Conservation (phyloP, 92 coral and sea anemone genomes). For the Micromussa lordhowensis region DNA sequence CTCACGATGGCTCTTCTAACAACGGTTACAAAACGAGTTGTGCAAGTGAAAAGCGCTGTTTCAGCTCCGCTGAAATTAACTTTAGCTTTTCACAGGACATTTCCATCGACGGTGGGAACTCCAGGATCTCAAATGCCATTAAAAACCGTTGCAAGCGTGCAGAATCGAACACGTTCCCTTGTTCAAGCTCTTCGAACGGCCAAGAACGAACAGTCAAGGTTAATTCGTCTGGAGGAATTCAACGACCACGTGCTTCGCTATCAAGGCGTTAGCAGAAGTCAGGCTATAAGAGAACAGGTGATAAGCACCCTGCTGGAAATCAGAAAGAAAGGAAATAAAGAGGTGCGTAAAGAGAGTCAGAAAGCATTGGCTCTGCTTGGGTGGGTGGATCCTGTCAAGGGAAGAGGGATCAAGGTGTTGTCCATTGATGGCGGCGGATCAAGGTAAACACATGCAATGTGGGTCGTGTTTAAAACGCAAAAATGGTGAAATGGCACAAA, state of each 20-base stretch:
- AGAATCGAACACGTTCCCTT: conserved; percentile 88
- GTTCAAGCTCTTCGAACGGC: conserved; percentile 85
- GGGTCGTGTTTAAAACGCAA: no score
- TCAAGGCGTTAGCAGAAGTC: conserved; percentile 81
- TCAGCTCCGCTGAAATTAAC: background rate
- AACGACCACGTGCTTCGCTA: conserved; percentile 87
- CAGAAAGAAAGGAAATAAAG: conserved; percentile 73
- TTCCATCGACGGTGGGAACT: conserved; percentile 11
- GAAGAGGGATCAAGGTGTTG: conserved; percentile 85
- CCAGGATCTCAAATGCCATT: conserved; percentile 15
- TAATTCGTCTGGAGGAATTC: conserved; percentile 85
- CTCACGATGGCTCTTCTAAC: conserved; percentile 5
- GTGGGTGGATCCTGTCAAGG: conserved; percentile 92
- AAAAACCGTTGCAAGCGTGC: conserved; percentile 95
- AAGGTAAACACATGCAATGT: conserved; percentile 58
- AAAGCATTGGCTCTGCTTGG: conserved; percentile 85
- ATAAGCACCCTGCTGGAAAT: conserved; percentile 69
- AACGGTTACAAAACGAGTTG: background rate
- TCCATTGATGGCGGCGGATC: conserved; percentile 99
- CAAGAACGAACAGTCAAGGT: conserved; percentile 82
- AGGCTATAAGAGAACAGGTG: conserved; percentile 86
- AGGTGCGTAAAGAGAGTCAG: conserved; percentile 81
- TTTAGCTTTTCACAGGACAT: conserved; percentile 18
- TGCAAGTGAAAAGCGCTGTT: background rate
- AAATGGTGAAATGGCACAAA: no score